A percentile compares a stretch with the other conserved stretches of the same genome.
Evolutionary conservation across 2,888 invertebrate species (phyloP).

Genomic region (Perithous albicinctus): DNA sequence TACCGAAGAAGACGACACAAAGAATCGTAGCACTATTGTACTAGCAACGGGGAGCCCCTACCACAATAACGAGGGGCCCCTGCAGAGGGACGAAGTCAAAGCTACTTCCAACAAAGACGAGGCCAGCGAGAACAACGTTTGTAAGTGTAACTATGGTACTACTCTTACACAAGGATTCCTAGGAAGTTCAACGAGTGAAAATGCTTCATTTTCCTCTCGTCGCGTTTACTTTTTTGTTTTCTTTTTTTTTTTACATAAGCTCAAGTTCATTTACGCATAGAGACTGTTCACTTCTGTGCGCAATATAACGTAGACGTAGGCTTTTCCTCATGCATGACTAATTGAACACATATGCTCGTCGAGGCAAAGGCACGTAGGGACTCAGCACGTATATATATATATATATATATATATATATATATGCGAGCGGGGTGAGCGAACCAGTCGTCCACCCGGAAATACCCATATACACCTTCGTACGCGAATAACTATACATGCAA

Average conservation of each 20-base stretch:
- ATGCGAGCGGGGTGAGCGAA: not conserved
- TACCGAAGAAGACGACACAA: conserved; percentile 87
- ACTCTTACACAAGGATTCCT: not conserved
- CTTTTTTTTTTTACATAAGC: conserved; percentile 33
- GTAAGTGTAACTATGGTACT: conserved; percentile 77
- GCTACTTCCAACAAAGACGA: conserved; percentile 87
- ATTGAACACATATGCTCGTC: conserved; percentile 43
- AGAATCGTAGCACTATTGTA: conserved; percentile 82
- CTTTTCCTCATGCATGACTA: conserved; percentile 42
- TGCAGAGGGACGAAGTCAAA: conserved; percentile 90
- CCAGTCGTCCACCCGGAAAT: conserved; percentile 17
- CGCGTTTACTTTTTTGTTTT: conserved; percentile 32
- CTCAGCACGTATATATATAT: not conserved
- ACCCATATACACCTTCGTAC: not conserved
- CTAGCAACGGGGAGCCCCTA: conserved; percentile 85
- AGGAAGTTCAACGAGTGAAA: not conserved
- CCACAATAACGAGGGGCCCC: conserved; percentile 87
- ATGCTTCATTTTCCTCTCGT: not conserved
- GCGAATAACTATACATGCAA: conserved; percentile 6
- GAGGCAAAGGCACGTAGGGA: conserved; percentile 46
- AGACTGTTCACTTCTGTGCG: conserved; percentile 25
- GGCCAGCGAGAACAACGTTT: conserved; percentile 82
- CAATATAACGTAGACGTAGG: conserved; percentile 30
- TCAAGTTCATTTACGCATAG: conserved; percentile 31
- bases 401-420: too few species aligned